These are phyloP conservation scores for roundworm (Caenorhabditis elegans) DNA, from an alignment of 1,140 invertebrate genomes.

Conservation along the genomic window WBcel235 BX284604.4:12439501-12440000, in stretches of 20 bases:
- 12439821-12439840: too few relatives aligned
- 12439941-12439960: slow-evolving; percentile 11
- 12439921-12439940: neutral
- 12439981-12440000: neutral
- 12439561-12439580: neutral
- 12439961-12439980: neutral
- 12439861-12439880: neutral
- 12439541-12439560: neutral
- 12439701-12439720: too few relatives aligned
- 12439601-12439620: neutral
- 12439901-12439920: neutral
- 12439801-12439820: too few relatives aligned
- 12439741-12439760: too few relatives aligned
- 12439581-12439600: slow-evolving; percentile 2
- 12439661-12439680: too few relatives aligned
- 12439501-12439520: neutral
- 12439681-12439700: too few relatives aligned
- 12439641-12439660: too few relatives aligned
- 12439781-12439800: too few relatives aligned
- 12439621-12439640: too few relatives aligned
- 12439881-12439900: slow-evolving; percentile 20
- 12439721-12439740: too few relatives aligned
- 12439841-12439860: neutral
- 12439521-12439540: slow-evolving; percentile 1
- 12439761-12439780: too few relatives aligned